Conservation (phyloP, 2,113 vertebrate genomes). For the Osmerus mordax region DNA sequence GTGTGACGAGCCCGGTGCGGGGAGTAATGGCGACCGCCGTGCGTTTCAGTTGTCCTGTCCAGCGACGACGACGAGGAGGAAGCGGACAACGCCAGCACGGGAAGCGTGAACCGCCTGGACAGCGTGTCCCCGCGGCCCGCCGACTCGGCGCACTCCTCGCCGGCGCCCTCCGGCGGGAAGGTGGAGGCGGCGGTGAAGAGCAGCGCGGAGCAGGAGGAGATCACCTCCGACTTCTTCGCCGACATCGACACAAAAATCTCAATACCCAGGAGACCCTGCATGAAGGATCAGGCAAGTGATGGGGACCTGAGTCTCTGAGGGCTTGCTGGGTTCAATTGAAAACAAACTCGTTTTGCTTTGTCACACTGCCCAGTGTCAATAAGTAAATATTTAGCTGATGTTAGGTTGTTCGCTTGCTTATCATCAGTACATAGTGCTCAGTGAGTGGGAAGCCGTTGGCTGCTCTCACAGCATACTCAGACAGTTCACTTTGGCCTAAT, state of each 20-base stretch:
- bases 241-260: conserved; percentile 76
- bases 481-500: background rate
- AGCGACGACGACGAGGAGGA: conserved; percentile 83
- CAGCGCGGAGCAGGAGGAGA: conserved; percentile 74
- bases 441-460: too few relatives aligned
- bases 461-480: background rate
- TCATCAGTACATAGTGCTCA: too few relatives aligned
- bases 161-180: conserved; percentile 82
- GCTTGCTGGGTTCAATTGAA: background rate
- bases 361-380: too few relatives aligned
- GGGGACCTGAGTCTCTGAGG: too few relatives aligned
- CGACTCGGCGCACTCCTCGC: conserved; percentile 89
- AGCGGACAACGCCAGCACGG: conserved; percentile 79
- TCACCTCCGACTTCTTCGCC: conserved; percentile 67
- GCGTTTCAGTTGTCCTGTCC: conserved; percentile 86
- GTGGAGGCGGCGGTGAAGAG: conserved; percentile 90
- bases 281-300: conserved; percentile 88
- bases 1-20: background rate
- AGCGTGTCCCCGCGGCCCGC: conserved; percentile 86
- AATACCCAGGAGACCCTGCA: conserved; percentile 82
- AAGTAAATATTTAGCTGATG: too few relatives aligned
- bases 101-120: conserved; percentile 80
- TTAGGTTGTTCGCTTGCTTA: too few relatives aligned
- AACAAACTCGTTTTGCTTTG: background rate
- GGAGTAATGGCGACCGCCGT: background rate